Base-by-base conservation (phyloP, 2,888 invertebrate species). In the Erebia palarica region DNA sequence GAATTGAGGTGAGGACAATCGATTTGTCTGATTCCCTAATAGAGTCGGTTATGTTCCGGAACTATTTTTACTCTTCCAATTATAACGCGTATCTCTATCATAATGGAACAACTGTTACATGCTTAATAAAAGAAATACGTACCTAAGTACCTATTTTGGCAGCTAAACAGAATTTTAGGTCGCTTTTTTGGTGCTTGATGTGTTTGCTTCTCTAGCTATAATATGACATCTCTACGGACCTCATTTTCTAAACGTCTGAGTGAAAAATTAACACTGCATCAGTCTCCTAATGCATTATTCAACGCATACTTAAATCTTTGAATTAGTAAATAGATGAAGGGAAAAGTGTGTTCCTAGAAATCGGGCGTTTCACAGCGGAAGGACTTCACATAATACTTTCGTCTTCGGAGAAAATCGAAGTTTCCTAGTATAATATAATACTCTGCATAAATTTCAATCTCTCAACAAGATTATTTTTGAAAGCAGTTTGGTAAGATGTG, bases 221-320 rank as follows among this genome's bases (percentile, higher is more conserved):
- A 27, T 27, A 3, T 27, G 51, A n/a, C 51, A 51, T n/a, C 51
- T n/a, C n/a, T n/a, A 14, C 7, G 51, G 51, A 51, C 14, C 7
- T 51, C 51, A 51, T 14, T 4, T 3, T 5, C 49, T 51, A 14
- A 13, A 51, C 13, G 3, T 84, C 80, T 78, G 86, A 87, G 89
- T 89, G 86, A 88, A 88, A 90, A 88, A 88, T 86, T 78, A 83
- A 86, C 86, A 88, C 44, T 61, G 44, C 51, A 51, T 51, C 44
- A 61, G 61, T 44, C 10, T 11, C 47, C n/a, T 47, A 61, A 47
- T 61, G 61, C 61, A 61, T 61, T 61, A 61, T 61, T 61, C 61
- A 61, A 18, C 61, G n/a, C 27, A 27, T 27, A 27, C 44, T 11
- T 59, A 9, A 60, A 61, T 47, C 44, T 61, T 18, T 11, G 44